Evolutionary conservation across 2,888 invertebrate genomes (phyloP), one percentile per base, ranked within the genome.

Genomic region (Pollenia labialis): DNA sequence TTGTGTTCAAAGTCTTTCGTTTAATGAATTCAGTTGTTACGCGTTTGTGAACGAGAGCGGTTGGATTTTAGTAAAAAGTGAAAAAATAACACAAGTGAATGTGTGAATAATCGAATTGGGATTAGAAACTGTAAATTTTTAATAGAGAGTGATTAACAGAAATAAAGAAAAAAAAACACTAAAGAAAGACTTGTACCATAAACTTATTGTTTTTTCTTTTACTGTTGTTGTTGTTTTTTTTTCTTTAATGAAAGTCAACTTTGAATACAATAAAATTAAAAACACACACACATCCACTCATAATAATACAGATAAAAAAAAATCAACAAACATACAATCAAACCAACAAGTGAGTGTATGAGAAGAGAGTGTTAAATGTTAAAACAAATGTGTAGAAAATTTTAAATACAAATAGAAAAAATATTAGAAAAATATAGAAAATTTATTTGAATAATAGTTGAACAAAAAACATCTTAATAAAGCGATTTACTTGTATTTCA

Each of bases 1-100:
- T 90, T 88, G 89, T 89, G 85, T 85, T 76, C 88, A 89, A 88
- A 90, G 89, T 90, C 90, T 90, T 90, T 90, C 88, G 90, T 89
- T 89, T 85, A 77, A 80, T 62, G 52, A 82, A 85, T 86, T 90
- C 87, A 90, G 90, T 90, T 89, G 89, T 88, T 88, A 85, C 89
- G 89, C 89, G 89, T 89, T 88, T 87, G 89, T 89, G 85, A 89
- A 85, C 89, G 87, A 87, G 82, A 88, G 83, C 87, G 90, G 90
- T 90, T 89, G 89, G 88, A 85, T 66, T 71, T 89, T 89, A 88
- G 88, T 44, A 2, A 60, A 12, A 44, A 52, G 42, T 81, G 60
- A 60, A n/a, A 11, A 56, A 75, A 71, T 18, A 76, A 64, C 40
- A 75, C 72, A 80, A 75, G 79, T 71, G 71, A 69, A 71, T 74